Base-by-base conservation (phyloP, 2,888 invertebrate species). In the Prosapia bicincta region DNA sequence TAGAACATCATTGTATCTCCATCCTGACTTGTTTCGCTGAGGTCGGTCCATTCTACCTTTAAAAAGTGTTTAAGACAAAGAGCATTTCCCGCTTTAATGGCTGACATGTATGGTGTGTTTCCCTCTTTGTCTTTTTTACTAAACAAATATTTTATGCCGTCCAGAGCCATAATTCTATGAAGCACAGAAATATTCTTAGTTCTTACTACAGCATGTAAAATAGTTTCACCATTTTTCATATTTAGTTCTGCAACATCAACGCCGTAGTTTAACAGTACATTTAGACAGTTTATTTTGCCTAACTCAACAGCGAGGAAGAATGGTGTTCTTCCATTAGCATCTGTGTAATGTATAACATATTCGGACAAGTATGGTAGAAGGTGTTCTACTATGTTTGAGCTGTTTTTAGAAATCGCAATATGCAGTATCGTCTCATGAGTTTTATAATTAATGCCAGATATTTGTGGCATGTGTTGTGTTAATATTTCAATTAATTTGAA, bases 81-180 rank as follows among this genome's bases (percentile, higher is more conserved):
- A 28, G 23, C 67, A 20, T 72, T 72, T 24, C 72, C 72, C 10
- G 7, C 20, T 9, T 23, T 23, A 1, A 72, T 67, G 2, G 72
- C 72, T 6, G 38, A n/a, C 67, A 72, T 72, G 38, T 67, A 67
- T 3, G 72, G 72, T 15, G 72, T 72, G 10, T 25, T 67, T 30
- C 72, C 72, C 0, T 30, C 2, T n/a, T 25, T 23, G n/a, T 72
- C 72, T n/a, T 28, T 30, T 67, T 72, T 32, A 20, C 24, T 67
- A 9, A 72, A 67, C 26, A 67, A 72, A 66, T 68, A 72, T 32
- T 24, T 23, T 9, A 72, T 66, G n/a, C 68, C 20, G 7, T 26
- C 24, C 15, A 72, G 28, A 13, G 13, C 67, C 67, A 72, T 67
- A 10, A 72, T 38, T 20, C 10, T 67, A 3, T 66, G 23, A 23